Conservation (phyloP, 1,140 invertebrate species). For the Eufriesea mexicana region DNA sequence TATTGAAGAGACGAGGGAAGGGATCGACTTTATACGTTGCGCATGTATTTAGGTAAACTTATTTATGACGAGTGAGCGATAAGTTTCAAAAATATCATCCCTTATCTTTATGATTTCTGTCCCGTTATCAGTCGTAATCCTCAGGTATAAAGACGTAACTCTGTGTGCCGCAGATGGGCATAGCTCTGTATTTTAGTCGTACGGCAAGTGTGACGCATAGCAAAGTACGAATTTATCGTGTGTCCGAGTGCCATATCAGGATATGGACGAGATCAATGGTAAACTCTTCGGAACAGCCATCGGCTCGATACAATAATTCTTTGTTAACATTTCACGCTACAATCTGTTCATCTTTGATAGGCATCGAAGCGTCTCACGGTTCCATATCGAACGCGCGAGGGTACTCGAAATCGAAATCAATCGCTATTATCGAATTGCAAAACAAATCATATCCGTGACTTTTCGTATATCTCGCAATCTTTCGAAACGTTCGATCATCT, state of each 20-base stretch:
- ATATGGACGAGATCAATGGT: constrained; percentile 37
- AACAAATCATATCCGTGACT: background rate
- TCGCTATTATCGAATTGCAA: background rate
- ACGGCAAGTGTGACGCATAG: constrained; percentile 3
- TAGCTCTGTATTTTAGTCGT: constrained; percentile 14
- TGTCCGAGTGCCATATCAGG: background rate
- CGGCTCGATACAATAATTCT: background rate
- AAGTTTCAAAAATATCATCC: constrained; percentile 56
- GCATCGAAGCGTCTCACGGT: no score
- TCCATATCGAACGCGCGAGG: no score
- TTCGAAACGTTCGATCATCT: background rate
- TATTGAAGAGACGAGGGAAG: background rate
- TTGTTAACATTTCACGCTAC: background rate
- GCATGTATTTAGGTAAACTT: constrained; percentile 13
- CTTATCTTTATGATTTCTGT: constrained; percentile 62
- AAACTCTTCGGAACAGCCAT: background rate
- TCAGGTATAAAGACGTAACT: constrained; percentile 39
- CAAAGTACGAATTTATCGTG: constrained; percentile 7
- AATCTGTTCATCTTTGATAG: background rate
- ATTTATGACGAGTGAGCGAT: constrained; percentile 38
- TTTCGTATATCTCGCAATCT: background rate
- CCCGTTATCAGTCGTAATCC: constrained; percentile 32
- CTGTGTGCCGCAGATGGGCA: constrained; percentile 8
- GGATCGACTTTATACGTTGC: background rate
- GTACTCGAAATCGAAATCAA: no score